phyloP scores from a whole-genome alignment of 2,113 vertebrate genomes.

The Plestiodon gilberti region DNA sequence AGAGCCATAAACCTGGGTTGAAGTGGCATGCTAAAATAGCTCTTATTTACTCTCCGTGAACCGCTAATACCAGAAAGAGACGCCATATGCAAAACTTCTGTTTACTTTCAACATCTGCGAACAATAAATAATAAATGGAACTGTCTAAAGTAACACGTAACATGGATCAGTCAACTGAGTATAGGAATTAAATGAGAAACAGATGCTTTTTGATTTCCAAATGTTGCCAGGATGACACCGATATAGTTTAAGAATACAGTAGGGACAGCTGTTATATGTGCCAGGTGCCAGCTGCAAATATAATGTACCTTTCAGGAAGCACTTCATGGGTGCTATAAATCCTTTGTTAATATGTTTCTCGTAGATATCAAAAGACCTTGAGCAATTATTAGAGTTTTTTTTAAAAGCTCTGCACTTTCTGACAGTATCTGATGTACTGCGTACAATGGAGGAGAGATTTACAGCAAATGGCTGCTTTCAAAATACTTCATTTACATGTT shows the following conservation, averaged over 20 bases:
- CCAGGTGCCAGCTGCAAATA: slow-evolving; percentile 58
- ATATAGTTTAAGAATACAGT: slow-evolving; percentile 36
- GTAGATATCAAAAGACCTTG: slow-evolving; percentile 45
- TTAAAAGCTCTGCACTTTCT: slow-evolving; percentile 9
- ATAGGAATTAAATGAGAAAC: slow-evolving; percentile 63
- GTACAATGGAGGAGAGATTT: neutral
- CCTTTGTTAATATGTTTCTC: slow-evolving; percentile 47
- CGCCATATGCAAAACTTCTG: neutral
- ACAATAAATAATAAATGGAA: slow-evolving; percentile 60
- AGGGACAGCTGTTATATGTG: slow-evolving; percentile 48
- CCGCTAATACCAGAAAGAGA: neutral
- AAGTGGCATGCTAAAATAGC: neutral
- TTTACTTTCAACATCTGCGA: slow-evolving; percentile 22
- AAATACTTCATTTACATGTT: slow-evolving; percentile 32
- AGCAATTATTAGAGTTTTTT: slow-evolving; percentile 38
- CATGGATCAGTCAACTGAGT: slow-evolving; percentile 46
- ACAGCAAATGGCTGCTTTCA: slow-evolving; percentile 16
- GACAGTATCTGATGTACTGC: neutral
- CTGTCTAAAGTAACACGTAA: slow-evolving; percentile 33
- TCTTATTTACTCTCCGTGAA: neutral
- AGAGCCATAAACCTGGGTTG: neutral
- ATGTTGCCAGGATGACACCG: slow-evolving; percentile 41
- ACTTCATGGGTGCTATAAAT: slow-evolving; percentile 56
- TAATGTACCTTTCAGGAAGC: slow-evolving; percentile 50
- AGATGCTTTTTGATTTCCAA: slow-evolving; percentile 62